Percentiles rank a stretch among this genome's conserved stretches.
Conservation (phyloP, 2,113 vertebrate species). For the Cynocephalus volans region DNA sequence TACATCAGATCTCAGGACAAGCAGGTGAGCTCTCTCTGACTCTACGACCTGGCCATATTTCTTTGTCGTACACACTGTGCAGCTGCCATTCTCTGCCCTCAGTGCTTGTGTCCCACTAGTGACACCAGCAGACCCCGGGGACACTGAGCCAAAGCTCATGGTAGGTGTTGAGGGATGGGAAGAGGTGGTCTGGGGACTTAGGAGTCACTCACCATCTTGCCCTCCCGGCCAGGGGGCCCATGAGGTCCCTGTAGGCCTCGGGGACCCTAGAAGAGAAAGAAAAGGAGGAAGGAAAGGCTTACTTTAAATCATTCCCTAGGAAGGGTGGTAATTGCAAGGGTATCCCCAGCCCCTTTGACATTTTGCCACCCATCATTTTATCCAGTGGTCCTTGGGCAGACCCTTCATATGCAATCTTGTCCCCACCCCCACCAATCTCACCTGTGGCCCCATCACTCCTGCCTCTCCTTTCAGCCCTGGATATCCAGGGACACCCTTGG, state of each 20-base stretch:
- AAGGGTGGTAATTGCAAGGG: background rate
- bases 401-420: background rate
- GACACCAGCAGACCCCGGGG: background rate
- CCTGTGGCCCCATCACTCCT: constrained; percentile 87
- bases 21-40: no score
- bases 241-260: constrained; percentile 90
- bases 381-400: background rate
- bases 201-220: constrained; percentile 92
- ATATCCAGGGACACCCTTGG: constrained; percentile 88
- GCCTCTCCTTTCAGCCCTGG: constrained; percentile 88
- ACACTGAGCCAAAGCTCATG: background rate
- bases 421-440: constrained; percentile 67
- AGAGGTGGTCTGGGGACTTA: background rate
- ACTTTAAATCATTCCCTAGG: background rate
- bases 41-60: background rate
- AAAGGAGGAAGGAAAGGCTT: background rate
- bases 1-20: background rate
- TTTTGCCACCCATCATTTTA: background rate
- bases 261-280: constrained; percentile 89
- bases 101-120: background rate
- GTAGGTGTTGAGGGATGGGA: background rate
- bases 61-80: accelerated
- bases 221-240: constrained; percentile 91
- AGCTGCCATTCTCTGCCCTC: background rate
- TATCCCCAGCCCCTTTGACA: background rate